Evolutionary conservation across 2,797 vertebrate genomes (phyloP).

Genomic region (Onychomys torridus): DNA sequence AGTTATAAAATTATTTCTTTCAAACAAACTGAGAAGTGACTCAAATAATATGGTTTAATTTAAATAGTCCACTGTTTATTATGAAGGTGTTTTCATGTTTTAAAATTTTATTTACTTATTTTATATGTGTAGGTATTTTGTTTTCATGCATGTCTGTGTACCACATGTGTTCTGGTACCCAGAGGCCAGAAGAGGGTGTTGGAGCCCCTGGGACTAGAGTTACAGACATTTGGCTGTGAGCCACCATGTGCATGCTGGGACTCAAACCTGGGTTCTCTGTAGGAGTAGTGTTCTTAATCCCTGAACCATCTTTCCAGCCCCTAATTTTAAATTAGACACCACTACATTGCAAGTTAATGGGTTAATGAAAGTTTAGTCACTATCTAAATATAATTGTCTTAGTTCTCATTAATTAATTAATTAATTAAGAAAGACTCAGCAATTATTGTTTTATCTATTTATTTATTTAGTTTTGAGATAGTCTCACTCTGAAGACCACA

Average conservation of each 20-base stretch:
- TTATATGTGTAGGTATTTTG: not conserved
- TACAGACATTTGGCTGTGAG: not conserved
- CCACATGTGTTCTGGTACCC: not conserved
- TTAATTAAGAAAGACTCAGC: not conserved
- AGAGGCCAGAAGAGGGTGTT: not conserved
- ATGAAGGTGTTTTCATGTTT: slow-evolving; percentile 37
- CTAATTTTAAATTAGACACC: slow-evolving; percentile 61
- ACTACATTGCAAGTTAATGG: slow-evolving; percentile 42
- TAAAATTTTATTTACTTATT: not conserved
- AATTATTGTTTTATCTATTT: not conserved
- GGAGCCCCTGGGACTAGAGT: not conserved
- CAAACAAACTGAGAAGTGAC: not conserved
- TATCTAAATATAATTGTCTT: slow-evolving; percentile 47
- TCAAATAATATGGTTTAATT: slow-evolving; percentile 32
- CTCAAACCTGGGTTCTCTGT: not conserved
- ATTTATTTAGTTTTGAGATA: not conserved
- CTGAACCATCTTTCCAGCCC: not conserved
- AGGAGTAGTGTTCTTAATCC: not conserved
- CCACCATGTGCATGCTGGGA: not conserved
- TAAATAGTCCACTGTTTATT: slow-evolving; percentile 33
- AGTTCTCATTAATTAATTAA: slow-evolving; percentile 51
- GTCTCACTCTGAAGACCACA: not conserved
- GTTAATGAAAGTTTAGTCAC: slow-evolving; percentile 49
- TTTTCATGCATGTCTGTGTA: too few species aligned
- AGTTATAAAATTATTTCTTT: slow-evolving; percentile 53